Evolutionary conservation across 2,113 vertebrate species (phyloP).

Genomic region (Rhizomys pruinosus): DNA sequence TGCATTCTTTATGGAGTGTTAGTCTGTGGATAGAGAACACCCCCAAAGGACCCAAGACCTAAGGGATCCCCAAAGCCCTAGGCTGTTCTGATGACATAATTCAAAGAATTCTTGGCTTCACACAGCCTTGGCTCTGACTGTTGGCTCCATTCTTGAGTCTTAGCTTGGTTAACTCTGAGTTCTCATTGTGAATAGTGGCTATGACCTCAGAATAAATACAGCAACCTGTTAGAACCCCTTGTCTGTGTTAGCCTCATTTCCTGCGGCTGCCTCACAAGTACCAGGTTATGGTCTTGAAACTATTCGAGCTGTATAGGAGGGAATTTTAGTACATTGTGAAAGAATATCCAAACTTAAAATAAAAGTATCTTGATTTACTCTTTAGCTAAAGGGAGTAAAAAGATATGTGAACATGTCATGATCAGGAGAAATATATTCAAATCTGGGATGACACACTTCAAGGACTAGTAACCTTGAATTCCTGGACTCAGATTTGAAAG

Average conservation of each 20-base stretch:
- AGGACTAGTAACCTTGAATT: neutral
- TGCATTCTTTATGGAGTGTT: neutral
- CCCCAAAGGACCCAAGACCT: slow-evolving; percentile 56
- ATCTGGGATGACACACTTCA: slow-evolving; percentile 16
- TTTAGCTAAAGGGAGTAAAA: slow-evolving; percentile 35
- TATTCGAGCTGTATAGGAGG: slow-evolving; percentile 48
- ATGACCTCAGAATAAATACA: slow-evolving; percentile 75
- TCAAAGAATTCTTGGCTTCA: slow-evolving; percentile 77
- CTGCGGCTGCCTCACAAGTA: slow-evolving; percentile 62
- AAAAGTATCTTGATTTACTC: slow-evolving; percentile 19
- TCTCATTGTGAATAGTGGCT: slow-evolving; percentile 78
- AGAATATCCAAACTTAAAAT: neutral
- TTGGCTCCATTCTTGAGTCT: slow-evolving; percentile 63
- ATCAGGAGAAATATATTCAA: neutral
- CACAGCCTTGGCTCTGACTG: slow-evolving; percentile 62
- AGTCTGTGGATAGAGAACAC: neutral
- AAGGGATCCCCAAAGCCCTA: slow-evolving; percentile 61
- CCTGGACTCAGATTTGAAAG: neutral
- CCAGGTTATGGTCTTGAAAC: slow-evolving; percentile 59
- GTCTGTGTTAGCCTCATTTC: slow-evolving; percentile 68
- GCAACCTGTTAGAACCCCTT: slow-evolving; percentile 76
- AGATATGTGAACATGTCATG: neutral
- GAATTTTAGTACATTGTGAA: slow-evolving; percentile 46
- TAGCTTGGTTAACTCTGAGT: slow-evolving; percentile 79
- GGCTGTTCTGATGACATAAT: slow-evolving; percentile 72